phyloP scores from a whole-genome alignment of 2,888 invertebrate species.

The Drosophila prostipennis region DNA sequence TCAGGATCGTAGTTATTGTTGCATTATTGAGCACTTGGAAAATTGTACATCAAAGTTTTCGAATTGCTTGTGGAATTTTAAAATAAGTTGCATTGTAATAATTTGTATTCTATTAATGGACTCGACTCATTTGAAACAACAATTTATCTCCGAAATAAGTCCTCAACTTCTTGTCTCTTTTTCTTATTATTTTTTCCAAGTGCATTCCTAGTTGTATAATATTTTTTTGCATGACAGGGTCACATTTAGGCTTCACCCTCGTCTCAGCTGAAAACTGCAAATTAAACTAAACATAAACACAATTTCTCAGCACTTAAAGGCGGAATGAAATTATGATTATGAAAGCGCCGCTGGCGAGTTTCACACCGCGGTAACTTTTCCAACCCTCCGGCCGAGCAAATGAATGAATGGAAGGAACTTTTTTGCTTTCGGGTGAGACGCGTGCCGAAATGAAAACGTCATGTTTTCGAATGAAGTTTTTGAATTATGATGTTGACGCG shows the following conservation, averaged over 20 bases:
- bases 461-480: conserved; percentile 78
- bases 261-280: conserved; percentile 62
- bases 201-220: conserved; percentile 21
- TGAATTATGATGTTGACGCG: conserved; percentile 78
- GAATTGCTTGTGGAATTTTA: too few species aligned
- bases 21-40: conserved; percentile 14
- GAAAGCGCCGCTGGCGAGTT: conserved; percentile 59
- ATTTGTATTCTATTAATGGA: too few species aligned
- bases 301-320: conserved; percentile 72
- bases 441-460: conserved; percentile 77
- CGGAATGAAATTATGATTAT: conserved; percentile 70
- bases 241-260: conserved; percentile 50
- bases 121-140: too few species aligned
- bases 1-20: conserved; percentile 2
- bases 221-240: conserved; percentile 58
- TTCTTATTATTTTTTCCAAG: neutral
- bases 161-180: neutral
- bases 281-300: conserved; percentile 74
- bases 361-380: conserved; percentile 61
- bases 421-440: conserved; percentile 36
- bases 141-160: too few species aligned
- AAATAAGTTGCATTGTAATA: too few species aligned
- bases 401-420: conserved; percentile 22
- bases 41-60: neutral
- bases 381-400: conserved; percentile 49